Evolutionary conservation across 1,140 invertebrate genomes (phyloP).

Genomic region (Heliconius hewitsoni): DNA sequence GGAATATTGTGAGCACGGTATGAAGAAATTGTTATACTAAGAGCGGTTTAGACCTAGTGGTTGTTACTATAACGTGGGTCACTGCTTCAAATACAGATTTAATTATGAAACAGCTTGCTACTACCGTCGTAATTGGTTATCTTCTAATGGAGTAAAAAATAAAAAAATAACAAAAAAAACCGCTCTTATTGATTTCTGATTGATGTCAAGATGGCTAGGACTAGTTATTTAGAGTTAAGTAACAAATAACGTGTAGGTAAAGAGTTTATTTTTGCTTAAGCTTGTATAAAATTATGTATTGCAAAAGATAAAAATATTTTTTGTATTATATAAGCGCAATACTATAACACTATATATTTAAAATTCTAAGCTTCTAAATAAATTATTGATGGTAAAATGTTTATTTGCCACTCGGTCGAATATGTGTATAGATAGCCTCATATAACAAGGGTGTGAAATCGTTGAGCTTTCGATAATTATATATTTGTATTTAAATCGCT

Average conservation of each 20-base stretch:
- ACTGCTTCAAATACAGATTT: neutral
- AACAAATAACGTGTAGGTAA: constrained; percentile 57
- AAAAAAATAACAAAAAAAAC: neutral
- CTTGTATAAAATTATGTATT: constrained; percentile 73
- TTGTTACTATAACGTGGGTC: constrained; percentile 12
- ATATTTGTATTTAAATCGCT: constrained; percentile 58
- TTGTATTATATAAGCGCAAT: constrained; percentile 53
- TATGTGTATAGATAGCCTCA: constrained; percentile 49
- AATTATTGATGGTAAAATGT: constrained; percentile 41
- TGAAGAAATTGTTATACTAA: constrained; percentile 51
- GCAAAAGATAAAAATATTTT: constrained; percentile 73
- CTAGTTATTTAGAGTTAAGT: constrained; percentile 49
- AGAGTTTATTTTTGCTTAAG: constrained; percentile 80
- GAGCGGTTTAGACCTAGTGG: constrained; percentile 29
- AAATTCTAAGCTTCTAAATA: constrained; percentile 57
- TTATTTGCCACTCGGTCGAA: constrained; percentile 46
- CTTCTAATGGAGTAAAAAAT: neutral
- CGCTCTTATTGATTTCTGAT: constrained; percentile 39
- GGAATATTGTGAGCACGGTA: constrained; percentile 54
- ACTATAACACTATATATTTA: constrained; percentile 49
- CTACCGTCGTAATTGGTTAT: no score
- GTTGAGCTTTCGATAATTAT: constrained; percentile 75
- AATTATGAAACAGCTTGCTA: no score
- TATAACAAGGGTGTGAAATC: constrained; percentile 72
- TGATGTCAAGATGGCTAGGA: constrained; percentile 28